Evolutionary conservation across 2,113 vertebrate genomes (phyloP).

Genomic region (Columba janthina): DNA sequence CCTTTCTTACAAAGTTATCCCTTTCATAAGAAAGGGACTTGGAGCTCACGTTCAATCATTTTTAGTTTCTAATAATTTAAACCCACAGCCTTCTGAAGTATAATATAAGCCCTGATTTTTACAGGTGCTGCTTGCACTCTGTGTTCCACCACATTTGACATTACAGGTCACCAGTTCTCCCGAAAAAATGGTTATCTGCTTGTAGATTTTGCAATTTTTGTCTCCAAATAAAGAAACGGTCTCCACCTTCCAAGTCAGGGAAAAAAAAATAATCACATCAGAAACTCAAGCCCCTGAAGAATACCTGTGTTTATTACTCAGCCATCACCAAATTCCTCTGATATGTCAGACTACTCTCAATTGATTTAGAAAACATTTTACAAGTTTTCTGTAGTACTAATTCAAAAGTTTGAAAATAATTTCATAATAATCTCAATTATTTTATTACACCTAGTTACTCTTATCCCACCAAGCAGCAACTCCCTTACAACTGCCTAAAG

Average conservation of each 20-base stretch:
- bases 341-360: not conserved
- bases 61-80: not conserved
- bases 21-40: not conserved
- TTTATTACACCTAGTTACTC: not conserved
- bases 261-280: not conserved
- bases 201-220: not conserved
- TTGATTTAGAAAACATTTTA: not conserved
- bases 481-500: not conserved
- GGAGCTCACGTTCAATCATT: not conserved
- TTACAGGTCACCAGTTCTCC: not conserved
- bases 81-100: not conserved
- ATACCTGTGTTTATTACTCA: not conserved
- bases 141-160: not conserved
- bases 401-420: not conserved
- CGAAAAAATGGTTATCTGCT: not conserved
- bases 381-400: not conserved
- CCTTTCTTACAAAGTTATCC: not conserved
- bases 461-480: not conserved
- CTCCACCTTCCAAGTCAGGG: not conserved
- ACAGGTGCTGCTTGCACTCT: not conserved
- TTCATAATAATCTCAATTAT: not conserved
- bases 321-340: not conserved
- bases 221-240: not conserved
- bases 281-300: not conserved
- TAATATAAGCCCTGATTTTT: not conserved